Evolutionary conservation across 2,888 invertebrate genomes (phyloP).

Genomic region (Macrostomum cliftonense): DNA sequence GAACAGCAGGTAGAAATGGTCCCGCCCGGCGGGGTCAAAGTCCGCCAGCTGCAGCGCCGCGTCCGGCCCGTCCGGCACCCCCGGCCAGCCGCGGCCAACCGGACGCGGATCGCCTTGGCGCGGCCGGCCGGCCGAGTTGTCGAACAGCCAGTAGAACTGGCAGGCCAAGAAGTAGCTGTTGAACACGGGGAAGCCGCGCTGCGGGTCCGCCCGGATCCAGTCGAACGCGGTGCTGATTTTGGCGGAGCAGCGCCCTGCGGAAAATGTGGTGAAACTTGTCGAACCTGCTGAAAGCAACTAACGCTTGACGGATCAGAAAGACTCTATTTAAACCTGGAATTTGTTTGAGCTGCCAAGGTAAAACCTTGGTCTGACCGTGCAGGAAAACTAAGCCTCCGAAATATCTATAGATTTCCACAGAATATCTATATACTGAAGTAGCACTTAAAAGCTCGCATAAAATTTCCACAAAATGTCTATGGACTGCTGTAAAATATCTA

Average conservation of each 20-base stretch:
- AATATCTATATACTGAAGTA: too few species aligned
- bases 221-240: constrained; percentile 34
- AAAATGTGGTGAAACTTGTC: too few species aligned
- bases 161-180: constrained; percentile 38
- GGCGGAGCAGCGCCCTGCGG: constrained; percentile 33
- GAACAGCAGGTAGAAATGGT: constrained; percentile 12
- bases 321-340: too few species aligned
- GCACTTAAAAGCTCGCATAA: too few species aligned
- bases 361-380: too few species aligned
- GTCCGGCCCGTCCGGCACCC: constrained; percentile 26
- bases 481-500: too few species aligned
- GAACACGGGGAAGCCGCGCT: constrained; percentile 23
- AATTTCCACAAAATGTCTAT: too few species aligned
- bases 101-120: constrained; percentile 33
- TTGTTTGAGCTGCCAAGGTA: too few species aligned
- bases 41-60: constrained; percentile 21
- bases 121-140: constrained; percentile 34
- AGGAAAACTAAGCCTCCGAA: too few species aligned
- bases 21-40: not conserved
- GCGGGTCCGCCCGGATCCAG: constrained; percentile 24
- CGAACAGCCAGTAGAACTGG: constrained; percentile 37
- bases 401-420: too few species aligned
- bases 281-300: too few species aligned
- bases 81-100: constrained; percentile 28
- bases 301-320: too few species aligned